Evolutionary conservation across 1,140 invertebrate species (phyloP).

Genomic region (Lerema accius): DNA sequence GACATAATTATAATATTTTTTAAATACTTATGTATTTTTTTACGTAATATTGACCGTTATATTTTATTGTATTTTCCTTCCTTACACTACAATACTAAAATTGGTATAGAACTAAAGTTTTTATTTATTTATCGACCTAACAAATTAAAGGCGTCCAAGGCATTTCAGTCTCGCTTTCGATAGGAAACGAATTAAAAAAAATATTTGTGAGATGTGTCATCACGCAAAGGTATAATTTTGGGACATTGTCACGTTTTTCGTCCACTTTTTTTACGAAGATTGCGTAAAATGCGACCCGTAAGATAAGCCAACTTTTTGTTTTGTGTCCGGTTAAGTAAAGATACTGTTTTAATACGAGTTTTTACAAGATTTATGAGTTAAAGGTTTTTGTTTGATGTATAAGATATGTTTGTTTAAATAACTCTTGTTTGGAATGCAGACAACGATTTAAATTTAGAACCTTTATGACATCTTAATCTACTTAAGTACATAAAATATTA

Average conservation of each 20-base stretch:
- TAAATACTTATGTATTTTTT: no score
- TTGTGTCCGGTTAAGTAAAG: conserved; percentile 31
- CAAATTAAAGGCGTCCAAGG: conserved; percentile 58
- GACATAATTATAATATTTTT: no score
- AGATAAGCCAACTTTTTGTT: conserved; percentile 36
- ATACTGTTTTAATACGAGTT: conserved; percentile 41
- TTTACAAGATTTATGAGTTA: conserved; percentile 45
- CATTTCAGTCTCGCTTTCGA: conserved; percentile 47
- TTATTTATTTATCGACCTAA: conserved; percentile 44
- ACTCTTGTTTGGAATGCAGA: background rate
- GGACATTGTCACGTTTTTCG: conserved; percentile 45
- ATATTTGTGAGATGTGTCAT: conserved; percentile 51
- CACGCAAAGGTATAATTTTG: conserved; percentile 45
- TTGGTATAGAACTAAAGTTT: no score
- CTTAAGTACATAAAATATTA: no score
- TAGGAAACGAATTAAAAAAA: conserved; percentile 45
- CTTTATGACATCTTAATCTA: background rate
- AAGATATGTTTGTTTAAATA: conserved; percentile 19
- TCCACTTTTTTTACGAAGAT: conserved; percentile 36
- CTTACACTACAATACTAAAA: no score
- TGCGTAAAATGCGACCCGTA: conserved; percentile 19
- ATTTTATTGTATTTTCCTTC: no score
- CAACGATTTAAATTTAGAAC: background rate
- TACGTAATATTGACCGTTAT: no score
- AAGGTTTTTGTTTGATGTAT: conserved; percentile 37